Evolutionary conservation across 2,888 invertebrate species (phyloP), one percentile per base, ranked within the genome.

Genomic region (Pseudococcus viburni): DNA sequence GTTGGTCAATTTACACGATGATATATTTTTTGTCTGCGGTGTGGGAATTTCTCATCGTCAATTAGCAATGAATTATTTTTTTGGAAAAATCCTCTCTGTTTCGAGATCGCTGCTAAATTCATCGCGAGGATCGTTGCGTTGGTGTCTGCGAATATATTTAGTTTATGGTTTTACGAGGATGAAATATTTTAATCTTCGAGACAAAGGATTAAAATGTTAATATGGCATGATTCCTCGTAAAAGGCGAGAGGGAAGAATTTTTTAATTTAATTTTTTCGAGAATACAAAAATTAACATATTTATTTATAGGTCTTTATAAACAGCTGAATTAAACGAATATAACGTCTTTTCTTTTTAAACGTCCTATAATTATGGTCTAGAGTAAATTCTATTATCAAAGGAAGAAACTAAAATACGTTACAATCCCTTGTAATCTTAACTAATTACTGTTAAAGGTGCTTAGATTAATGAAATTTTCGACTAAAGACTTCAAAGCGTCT

Each of bases 401-500:
- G 77, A 77, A 77, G 17, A 39, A 77, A 77, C 77, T 77, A 17
- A 77, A 77, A 77, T 77, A 77, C 77, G 64, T 64, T 51, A 64
- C 64, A 77, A 77, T 77, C 77, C 77, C 77, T 42, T 42, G 39
- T 77, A 77, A 77, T 77, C 77, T 77, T 39, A 77, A 77, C 77
- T 77, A 77, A 77, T 77, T 77, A 77, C 77, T 39, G 77, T 77
- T 77, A 39, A 77, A 77, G 77, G 39, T 77, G 77, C 77, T 33
- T 42, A 77, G 77, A 77, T 39, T 77, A 77, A 77, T 77, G 77
- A 77, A 77, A 77, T 77, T 77, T 77, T 77, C 77, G 33, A 77
- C 33, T 77, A 17, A 39, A 77, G 77, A 77, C 77, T 39, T 77
- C 77, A 77, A 77, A 77, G 77, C 39, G 39, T 42, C 39, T 77